Evolutionary conservation across 2,888 invertebrate species (phyloP), one percentile per base, ranked within the genome.

Genomic region (Heliconius ethilla): DNA sequence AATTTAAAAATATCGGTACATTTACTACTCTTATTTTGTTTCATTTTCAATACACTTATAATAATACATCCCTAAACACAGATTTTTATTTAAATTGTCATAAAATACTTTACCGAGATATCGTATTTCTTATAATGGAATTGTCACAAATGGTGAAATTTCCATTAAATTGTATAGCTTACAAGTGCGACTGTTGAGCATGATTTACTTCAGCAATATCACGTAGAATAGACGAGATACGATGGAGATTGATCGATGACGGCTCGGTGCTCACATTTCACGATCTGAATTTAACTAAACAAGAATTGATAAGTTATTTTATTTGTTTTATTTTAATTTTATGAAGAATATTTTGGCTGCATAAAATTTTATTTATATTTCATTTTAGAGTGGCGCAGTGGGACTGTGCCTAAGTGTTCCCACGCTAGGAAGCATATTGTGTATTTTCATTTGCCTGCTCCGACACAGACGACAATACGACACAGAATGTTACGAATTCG

Each of bases 121-220:
- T 72, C 18, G 37, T 37, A 72, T 72, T 33, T 72, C 33, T 55
- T 15, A 33, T 70, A 13, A 51, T 70, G 33, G 51, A 13, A 59
- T 59, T 37, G 72, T 72, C 59, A 37, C 72, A 59, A 59, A 72
- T 72, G 15, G 33, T 15, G 25, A 33, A 72, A 22, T 59, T 62
- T 59, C 59, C 33, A 72, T 72, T 72, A 72, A 72, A 70, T 70
- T 76, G 29, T 51, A 63, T 70, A 6, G 76, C 51, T 76, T 70
- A 29, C 63, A 76, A 45, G 59, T 63, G 69, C 63, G 76, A 40
- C 70, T 70, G 37, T 45, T 70, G 22, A 40, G 63, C 45, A 63
- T 70, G 62, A 67, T 69, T 75, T 75, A 76, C 63, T 76, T 70
- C 70, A 29, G 45, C 70, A 70, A 70, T 33, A 70, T 76, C 70